Evolutionary conservation across 2,888 invertebrate species (phyloP).

Genomic region (Protodeltote pygarga): DNA sequence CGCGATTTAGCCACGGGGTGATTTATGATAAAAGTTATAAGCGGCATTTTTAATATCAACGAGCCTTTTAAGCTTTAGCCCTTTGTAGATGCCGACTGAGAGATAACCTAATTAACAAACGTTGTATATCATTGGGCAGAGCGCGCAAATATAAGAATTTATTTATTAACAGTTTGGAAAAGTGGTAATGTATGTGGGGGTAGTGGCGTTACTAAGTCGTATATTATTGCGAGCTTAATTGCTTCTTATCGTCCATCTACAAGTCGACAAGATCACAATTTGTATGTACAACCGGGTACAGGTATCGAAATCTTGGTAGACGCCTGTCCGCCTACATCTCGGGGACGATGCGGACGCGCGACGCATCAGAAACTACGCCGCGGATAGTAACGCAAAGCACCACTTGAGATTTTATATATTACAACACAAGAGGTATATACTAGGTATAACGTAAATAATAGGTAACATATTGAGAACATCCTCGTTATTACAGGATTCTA

Average conservation of each 20-base stretch:
- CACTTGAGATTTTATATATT: slow-evolving; percentile 7
- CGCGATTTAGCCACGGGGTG: slow-evolving; percentile 78
- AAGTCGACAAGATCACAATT: slow-evolving; percentile 68
- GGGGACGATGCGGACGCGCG: background rate
- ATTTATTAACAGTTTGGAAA: slow-evolving; percentile 70
- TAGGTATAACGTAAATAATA: too few relatives aligned
- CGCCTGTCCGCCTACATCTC: slow-evolving; percentile 27
- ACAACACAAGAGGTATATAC: background rate
- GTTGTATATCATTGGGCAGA: slow-evolving; percentile 77
- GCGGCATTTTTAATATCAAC: slow-evolving; percentile 84
- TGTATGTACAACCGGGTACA: slow-evolving; percentile 42
- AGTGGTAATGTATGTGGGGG: slow-evolving; percentile 58
- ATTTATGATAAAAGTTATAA: slow-evolving; percentile 85
- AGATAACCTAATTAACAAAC: slow-evolving; percentile 87
- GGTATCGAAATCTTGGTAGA: background rate
- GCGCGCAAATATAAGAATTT: slow-evolving; percentile 76
- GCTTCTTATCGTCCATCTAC: slow-evolving; percentile 64
- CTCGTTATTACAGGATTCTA: background rate
- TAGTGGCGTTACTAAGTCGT: slow-evolving; percentile 24
- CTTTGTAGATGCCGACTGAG: slow-evolving; percentile 82
- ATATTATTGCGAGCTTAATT: slow-evolving; percentile 64
- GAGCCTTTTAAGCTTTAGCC: slow-evolving; percentile 74
- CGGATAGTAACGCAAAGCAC: background rate
- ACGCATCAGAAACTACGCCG: background rate
- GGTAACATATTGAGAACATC: background rate